Conservation (phyloP, 2,113 vertebrate genomes). For the Pitta sordida region DNA sequence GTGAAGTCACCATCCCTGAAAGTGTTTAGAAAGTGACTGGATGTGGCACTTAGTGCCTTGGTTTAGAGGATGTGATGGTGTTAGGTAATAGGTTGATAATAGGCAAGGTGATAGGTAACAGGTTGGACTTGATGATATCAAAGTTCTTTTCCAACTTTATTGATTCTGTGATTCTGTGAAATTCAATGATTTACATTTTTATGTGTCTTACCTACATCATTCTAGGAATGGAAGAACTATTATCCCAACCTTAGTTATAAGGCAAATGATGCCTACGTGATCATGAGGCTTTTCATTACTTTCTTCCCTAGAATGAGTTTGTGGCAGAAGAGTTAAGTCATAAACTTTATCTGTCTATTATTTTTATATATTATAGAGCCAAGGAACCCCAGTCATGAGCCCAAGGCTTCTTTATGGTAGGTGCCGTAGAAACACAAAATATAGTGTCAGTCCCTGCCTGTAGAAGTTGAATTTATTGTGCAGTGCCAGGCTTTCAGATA, state of each 20-base stretch:
- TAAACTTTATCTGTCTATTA: neutral
- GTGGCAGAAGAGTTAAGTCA: neutral
- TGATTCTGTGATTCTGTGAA: too few species aligned
- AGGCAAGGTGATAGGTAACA: too few species aligned
- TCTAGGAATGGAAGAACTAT: neutral
- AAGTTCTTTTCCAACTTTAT: too few species aligned
- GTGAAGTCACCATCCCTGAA: too few species aligned
- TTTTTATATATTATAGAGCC: neutral
- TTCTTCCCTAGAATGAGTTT: neutral
- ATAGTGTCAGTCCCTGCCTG: neutral
- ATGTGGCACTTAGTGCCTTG: too few species aligned
- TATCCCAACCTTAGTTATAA: neutral
- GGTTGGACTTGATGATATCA: too few species aligned
- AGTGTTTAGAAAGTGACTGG: too few species aligned
- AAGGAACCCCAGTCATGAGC: neutral
- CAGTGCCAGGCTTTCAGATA: neutral
- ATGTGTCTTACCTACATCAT: neutral
- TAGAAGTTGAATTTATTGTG: neutral
- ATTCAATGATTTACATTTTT: neutral
- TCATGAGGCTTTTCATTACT: neutral
- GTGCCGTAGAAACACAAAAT: neutral
- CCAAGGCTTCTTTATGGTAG: neutral
- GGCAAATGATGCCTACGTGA: neutral
- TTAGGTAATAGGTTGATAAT: too few species aligned
- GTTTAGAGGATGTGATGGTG: too few species aligned